Conservation (phyloP, 2,113 vertebrate species). For the Clinocottus analis region DNA sequence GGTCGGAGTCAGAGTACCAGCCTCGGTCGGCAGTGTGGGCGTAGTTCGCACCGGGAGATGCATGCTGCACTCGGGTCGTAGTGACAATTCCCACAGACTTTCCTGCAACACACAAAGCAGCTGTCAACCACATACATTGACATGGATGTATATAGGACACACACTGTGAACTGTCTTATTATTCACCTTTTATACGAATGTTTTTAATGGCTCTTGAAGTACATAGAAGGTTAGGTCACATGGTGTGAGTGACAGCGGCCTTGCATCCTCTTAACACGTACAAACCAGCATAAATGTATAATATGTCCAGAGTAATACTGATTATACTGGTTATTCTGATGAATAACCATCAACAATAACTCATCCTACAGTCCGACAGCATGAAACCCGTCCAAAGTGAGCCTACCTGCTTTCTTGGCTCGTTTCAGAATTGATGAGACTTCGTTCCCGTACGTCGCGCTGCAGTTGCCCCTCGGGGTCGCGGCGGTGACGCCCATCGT, state of each 20-base stretch:
- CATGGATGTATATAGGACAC: not conserved
- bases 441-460: slow-evolving; percentile 73
- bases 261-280: not conserved
- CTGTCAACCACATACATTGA: not conserved
- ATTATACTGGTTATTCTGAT: too few relatives aligned
- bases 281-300: not conserved
- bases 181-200: not conserved
- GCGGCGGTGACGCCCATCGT: slow-evolving; percentile 83
- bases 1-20: slow-evolving; percentile 83
- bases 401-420: slow-evolving; percentile 81
- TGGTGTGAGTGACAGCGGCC: not conserved
- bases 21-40: slow-evolving; percentile 78
- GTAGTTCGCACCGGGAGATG: slow-evolving; percentile 82
- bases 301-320: not conserved
- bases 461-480: slow-evolving; percentile 68
- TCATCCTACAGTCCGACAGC: not conserved
- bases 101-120: slow-evolving; percentile 65
- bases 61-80: slow-evolving; percentile 86
- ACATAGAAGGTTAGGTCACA: not conserved
- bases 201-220: not conserved
- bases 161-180: not conserved
- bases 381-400: not conserved
- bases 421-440: slow-evolving; percentile 83
- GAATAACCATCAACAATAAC: not conserved
- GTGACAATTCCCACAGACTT: slow-evolving; percentile 87